phyloP scores from a whole-genome alignment of 2,888 invertebrate genomes.

The Himalopsyche kuldschensis region DNA sequence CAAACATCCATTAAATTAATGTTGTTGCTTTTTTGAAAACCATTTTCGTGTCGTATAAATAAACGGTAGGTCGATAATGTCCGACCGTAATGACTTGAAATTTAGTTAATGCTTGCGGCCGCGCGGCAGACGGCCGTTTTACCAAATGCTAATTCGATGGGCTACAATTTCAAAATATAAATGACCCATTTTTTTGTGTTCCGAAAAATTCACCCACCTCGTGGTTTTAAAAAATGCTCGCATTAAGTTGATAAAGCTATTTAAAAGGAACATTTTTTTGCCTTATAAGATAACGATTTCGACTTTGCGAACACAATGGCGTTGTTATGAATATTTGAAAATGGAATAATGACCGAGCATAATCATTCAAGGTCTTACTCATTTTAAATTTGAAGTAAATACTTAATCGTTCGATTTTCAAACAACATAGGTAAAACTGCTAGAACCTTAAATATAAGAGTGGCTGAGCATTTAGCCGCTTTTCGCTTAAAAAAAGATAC shows the following conservation, averaged over 20 bases:
- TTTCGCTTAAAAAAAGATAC: no score
- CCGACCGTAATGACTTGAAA: background rate
- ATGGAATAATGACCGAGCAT: no score
- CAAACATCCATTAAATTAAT: background rate
- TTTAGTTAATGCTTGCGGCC: background rate
- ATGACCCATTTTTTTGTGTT: background rate
- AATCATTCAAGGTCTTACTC: no score
- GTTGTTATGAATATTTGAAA: no score
- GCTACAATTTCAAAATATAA: background rate
- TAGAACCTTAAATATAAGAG: no score
- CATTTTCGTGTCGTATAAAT: background rate
- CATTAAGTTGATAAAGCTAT: background rate
- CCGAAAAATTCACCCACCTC: background rate
- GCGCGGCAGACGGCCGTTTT: background rate
- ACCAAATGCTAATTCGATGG: background rate
- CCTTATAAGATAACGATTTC: background rate
- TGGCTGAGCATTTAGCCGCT: no score
- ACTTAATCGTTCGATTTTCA: no score
- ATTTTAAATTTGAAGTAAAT: no score
- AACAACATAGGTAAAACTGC: no score
- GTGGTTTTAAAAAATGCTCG: background rate
- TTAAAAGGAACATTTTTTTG: background rate
- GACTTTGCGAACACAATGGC: no score
- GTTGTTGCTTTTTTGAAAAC: background rate
- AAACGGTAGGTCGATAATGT: background rate